Conservation (phyloP, 2,888 invertebrate genomes). For the Parnassius glacialis region DNA sequence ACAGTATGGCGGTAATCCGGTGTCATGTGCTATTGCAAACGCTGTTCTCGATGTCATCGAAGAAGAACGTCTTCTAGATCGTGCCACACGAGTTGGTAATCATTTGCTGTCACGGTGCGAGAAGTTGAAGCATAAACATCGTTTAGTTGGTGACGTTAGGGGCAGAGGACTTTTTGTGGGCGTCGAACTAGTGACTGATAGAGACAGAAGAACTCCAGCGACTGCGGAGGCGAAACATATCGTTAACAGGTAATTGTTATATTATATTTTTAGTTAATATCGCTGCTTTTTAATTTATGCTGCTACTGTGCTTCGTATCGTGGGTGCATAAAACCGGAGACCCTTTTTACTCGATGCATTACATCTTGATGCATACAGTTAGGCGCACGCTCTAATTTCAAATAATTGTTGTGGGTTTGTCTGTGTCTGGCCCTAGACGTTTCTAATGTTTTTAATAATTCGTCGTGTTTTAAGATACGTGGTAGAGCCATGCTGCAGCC, state of each 20-base stretch:
- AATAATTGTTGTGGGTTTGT: too few relatives aligned
- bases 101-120: constrained; percentile 86
- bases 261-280: background rate
- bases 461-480: too few relatives aligned
- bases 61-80: constrained; percentile 90
- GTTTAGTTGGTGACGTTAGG: constrained; percentile 92
- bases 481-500: too few relatives aligned
- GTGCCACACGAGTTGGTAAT: constrained; percentile 91
- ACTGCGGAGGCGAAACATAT: constrained; percentile 89
- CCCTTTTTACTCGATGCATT: too few relatives aligned
- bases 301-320: too few relatives aligned
- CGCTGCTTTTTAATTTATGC: too few relatives aligned
- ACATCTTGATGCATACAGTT: too few relatives aligned
- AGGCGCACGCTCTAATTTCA: too few relatives aligned
- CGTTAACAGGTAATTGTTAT: constrained; percentile 79
- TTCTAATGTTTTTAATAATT: too few relatives aligned
- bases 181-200: constrained; percentile 92
- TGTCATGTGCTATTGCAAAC: constrained; percentile 97
- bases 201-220: constrained; percentile 88
- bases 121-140: constrained; percentile 86
- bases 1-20: constrained; percentile 99
- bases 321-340: too few relatives aligned
- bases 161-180: constrained; percentile 98
- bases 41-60: constrained; percentile 97
- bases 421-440: too few relatives aligned